Evolutionary conservation across 1,140 invertebrate genomes (phyloP), one percentile per base, ranked within the genome.

Genomic region (Trichomalopsis sarcophagae): DNA sequence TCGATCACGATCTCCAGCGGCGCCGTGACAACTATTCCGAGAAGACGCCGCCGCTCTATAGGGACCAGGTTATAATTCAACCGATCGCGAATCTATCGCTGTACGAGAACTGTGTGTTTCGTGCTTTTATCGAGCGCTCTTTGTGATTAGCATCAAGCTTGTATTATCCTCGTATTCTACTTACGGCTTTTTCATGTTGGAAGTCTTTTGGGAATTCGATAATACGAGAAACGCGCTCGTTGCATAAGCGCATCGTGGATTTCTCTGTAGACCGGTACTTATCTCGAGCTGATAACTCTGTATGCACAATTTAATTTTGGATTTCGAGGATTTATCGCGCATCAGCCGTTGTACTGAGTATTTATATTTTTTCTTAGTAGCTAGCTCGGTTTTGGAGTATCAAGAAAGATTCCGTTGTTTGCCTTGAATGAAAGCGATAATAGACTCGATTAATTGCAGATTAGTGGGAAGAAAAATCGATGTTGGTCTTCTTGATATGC

Each of bases 1-100:
- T 84, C 33, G 66, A 80, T 79, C 68, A 14, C 76, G 68, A 79
- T 55, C 83, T 73, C 9, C 40, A 44, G 10, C 7, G 40, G 9
- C 40, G 40, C 40, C 40, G 40, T 23, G 1, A n/a, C 40, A 11
- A 7, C 47, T 62, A 62, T 62, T 77, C 75, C 75, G 27, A 77
- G 82, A 78, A 78, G 69, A 71, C n/a, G 21, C 55, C 82, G 66
- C 76, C 68, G 5, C 27, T 27, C 27, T 27, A 23, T 11, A 27
- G 11, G 10, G n/a, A 17, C 27, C 33, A 73, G 27, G 69, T 73
- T 73, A 73, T 81, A 66, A 75, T 82, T 73, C 17, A 17, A 44
- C 36, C 44, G 47, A 82, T 62, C 1, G 17, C 10, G 69, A 21
- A 36, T 73, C 1, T 27, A 40, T 40, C 7, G 36, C 7, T 40